Base-by-base conservation (phyloP, 2,888 invertebrate genomes). In the Synergus japonicus region DNA sequence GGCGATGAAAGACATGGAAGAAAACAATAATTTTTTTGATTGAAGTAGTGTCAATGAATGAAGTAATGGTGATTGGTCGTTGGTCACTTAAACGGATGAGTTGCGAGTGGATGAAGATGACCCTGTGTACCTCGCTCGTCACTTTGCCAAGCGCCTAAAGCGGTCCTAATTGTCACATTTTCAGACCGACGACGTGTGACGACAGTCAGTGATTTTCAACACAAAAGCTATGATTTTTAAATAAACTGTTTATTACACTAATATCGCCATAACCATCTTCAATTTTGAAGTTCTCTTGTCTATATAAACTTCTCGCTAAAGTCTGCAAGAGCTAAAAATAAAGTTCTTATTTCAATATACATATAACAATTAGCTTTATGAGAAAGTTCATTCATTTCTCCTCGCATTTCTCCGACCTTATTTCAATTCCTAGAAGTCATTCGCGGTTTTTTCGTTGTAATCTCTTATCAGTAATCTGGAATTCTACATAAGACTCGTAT, bases 101-200 rank as follows among this genome's bases (percentile, higher is more conserved):
- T 63, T 63, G 18, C 49, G 63, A 63, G 63, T 63, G 63, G 63
- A 63, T 63, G 22, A 37, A 63, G 22, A 63, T 63, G 63, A 63
- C 60, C 60, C 60, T 60, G 60, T 60, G 60, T 60, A 63, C 18
- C 63, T 63, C 22, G 63, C 63, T 63, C 63, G 29, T 63, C 63
- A 63, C 63, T 63, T 63, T 63, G 22, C 22, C 15, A 15, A 49
- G 49, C 49, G 5, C 15, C 49, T 63, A 63, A 63, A 29, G 29
- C 63, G 10, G 22, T 29, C 63, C 63, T 63, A 29, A 63, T 63
- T 63, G 63, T 63, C 63, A 22, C 63, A 64, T 64, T 64, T 64
- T 29, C 12, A 64, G 29, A 29, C 37, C 29, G 37, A 13, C 7
- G 13, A 29, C 5, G 63, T 37, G 63, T 64, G 29, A 64, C 63